Conservation (phyloP, 2,888 invertebrate genomes). For the Ormyrus rosae region DNA sequence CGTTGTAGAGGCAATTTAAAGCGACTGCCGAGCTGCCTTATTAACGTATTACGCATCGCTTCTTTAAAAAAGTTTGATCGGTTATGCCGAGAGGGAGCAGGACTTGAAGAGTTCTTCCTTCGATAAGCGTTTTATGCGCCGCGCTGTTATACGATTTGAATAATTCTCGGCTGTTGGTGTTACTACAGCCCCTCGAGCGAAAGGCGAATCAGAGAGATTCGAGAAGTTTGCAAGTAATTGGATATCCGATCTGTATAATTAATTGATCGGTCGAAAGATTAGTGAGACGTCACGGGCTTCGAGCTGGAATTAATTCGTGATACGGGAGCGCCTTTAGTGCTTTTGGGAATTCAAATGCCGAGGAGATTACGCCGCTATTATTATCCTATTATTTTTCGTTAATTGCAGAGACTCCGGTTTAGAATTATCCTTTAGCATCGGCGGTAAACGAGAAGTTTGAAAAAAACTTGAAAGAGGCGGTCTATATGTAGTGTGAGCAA, state of each 20-base stretch:
- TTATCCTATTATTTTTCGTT: not conserved
- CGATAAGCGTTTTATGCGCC: constrained; percentile 29
- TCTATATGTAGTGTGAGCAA: too few species aligned
- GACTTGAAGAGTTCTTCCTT: constrained; percentile 15
- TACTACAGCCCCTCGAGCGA: not conserved
- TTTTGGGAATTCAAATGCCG: constrained; percentile 6
- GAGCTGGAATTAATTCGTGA: constrained; percentile 42
- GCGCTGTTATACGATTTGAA: constrained; percentile 30
- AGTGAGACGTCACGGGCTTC: constrained; percentile 35
- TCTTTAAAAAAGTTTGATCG: constrained; percentile 22
- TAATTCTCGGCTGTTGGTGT: constrained; percentile 24
- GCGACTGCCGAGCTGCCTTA: not conserved
- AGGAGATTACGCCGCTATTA: constrained; percentile 5
- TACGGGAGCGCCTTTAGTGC: not conserved
- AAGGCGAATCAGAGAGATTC: constrained; percentile 11
- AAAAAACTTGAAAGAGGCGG: not conserved
- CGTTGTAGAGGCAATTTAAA: not conserved
- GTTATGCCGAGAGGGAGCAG: not conserved
- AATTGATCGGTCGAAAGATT: constrained; percentile 56
- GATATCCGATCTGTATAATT: constrained; percentile 52
- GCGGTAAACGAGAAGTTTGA: not conserved
- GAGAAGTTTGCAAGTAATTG: constrained; percentile 52
- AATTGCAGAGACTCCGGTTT: not conserved
- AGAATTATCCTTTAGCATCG: not conserved
- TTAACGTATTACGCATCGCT: constrained; percentile 1